Conservation (phyloP, 2,888 invertebrate genomes). For the Eristalis arbustorum region DNA sequence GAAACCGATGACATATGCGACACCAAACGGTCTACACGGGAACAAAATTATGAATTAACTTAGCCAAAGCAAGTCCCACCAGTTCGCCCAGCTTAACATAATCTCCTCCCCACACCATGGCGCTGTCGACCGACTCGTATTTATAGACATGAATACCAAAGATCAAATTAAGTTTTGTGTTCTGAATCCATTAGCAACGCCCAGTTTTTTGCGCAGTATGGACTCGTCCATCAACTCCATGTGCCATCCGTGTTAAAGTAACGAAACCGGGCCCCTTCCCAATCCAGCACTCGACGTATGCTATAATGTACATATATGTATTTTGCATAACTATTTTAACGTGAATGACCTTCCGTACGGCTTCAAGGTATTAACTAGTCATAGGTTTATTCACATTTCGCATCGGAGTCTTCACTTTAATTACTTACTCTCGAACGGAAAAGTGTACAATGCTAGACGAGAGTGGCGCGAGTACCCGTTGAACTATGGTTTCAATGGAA, state of each 20-base stretch:
- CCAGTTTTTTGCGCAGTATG: neutral
- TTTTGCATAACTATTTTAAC: constrained; percentile 6
- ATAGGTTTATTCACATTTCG: neutral
- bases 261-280: neutral
- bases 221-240: neutral
- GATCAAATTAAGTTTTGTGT: constrained; percentile 3
- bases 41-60: neutral
- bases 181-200: constrained; percentile 11
- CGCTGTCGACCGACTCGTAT: neutral
- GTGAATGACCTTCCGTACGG: constrained; percentile 13
- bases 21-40: neutral
- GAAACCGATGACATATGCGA: neutral
- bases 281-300: neutral
- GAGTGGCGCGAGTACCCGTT: neutral
- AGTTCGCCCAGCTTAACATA: neutral
- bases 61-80: constrained; percentile 3
- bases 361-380: neutral
- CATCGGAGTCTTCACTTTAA: neutral
- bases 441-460: neutral
- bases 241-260: neutral
- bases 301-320: neutral
- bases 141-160: constrained; percentile 3
- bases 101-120: neutral
- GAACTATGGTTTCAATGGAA: neutral
- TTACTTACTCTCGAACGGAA: neutral